Conservation (phyloP, 2,113 vertebrate genomes). For the Scomber colias region DNA sequence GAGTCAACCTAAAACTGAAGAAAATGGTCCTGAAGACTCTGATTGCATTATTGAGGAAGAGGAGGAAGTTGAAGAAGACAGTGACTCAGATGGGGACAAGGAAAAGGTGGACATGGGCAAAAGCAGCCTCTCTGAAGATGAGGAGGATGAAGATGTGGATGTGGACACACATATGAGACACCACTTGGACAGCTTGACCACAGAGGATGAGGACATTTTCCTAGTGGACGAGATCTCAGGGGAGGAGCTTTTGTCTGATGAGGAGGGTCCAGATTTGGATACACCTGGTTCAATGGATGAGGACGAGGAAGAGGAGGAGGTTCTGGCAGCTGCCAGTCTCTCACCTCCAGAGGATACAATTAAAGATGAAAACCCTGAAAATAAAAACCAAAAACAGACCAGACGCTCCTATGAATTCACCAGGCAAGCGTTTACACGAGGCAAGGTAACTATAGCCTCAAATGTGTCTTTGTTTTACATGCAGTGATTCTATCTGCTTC, state of each 20-base stretch:
- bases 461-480: not conserved
- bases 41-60: conserved; percentile 87
- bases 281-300: conserved; percentile 67
- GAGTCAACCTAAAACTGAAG: conserved; percentile 20
- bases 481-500: not conserved
- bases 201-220: conserved; percentile 84
- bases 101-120: conserved; percentile 80
- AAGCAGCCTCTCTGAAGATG: conserved; percentile 62
- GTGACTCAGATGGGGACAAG: conserved; percentile 82
- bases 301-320: conserved; percentile 68
- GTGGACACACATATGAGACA: conserved; percentile 53
- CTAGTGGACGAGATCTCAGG: conserved; percentile 84
- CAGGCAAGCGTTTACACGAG: conserved; percentile 90
- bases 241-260: conserved; percentile 89
- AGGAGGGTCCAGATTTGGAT: conserved; percentile 80
- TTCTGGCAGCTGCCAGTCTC: not conserved
- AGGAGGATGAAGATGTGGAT: conserved; percentile 81
- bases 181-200: conserved; percentile 74
- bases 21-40: conserved; percentile 77
- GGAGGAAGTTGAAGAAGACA: conserved; percentile 83
- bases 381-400: conserved; percentile 39
- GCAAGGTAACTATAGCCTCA: conserved; percentile 87
- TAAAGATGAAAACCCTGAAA: conserved; percentile 58
- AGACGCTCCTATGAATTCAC: conserved; percentile 88
- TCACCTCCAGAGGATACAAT: conserved; percentile 31